These are phyloP conservation scores for Rosalia funebris DNA, from an alignment of 2,888 invertebrate species.

Conservation along the genomic window DNA sequence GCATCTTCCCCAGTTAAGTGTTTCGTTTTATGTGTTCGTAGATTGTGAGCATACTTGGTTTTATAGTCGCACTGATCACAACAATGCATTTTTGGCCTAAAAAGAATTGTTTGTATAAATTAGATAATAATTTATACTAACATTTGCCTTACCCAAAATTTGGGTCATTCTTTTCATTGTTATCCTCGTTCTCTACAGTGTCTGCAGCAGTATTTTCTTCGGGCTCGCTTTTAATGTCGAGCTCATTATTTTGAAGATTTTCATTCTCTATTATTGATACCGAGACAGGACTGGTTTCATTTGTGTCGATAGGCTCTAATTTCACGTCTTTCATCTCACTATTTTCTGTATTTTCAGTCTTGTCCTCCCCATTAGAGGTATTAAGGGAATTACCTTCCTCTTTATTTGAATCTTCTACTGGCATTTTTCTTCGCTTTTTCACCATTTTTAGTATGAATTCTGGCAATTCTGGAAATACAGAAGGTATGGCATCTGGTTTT, in stretches of 20 bases:
- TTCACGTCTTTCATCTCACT: conserved; percentile 25
- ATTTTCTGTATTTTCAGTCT: conserved; percentile 6
- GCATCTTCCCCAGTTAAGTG: conserved; percentile 37
- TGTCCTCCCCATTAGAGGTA: not conserved
- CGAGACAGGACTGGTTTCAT: not conserved
- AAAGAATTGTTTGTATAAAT: conserved; percentile 7
- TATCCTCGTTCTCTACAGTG: not conserved
- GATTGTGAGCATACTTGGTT: conserved; percentile 36
- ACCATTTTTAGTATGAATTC: conserved; percentile 41
- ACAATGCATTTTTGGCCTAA: conserved; percentile 30
- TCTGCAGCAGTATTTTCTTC: conserved; percentile 19
- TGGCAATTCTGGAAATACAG: conserved; percentile 44
- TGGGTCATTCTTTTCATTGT: conserved; percentile 23
- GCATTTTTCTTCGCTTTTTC: conserved; percentile 42
- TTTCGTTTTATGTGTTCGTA: conserved; percentile 37
- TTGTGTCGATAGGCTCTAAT: conserved; percentile 5
- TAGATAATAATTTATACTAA: not conserved
- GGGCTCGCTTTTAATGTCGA: conserved; percentile 37
- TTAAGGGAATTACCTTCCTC: not conserved
- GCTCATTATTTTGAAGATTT: conserved; percentile 29
- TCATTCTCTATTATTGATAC: not conserved
- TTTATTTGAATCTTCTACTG: not conserved
- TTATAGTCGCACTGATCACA: conserved; percentile 38
- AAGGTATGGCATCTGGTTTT: conserved; percentile 44
- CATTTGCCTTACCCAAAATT: conserved; percentile 16